Evolutionary conservation across 2,113 vertebrate genomes (phyloP), one percentile per base, ranked within the genome.

Genomic region (Sporophila hypoxantha): DNA sequence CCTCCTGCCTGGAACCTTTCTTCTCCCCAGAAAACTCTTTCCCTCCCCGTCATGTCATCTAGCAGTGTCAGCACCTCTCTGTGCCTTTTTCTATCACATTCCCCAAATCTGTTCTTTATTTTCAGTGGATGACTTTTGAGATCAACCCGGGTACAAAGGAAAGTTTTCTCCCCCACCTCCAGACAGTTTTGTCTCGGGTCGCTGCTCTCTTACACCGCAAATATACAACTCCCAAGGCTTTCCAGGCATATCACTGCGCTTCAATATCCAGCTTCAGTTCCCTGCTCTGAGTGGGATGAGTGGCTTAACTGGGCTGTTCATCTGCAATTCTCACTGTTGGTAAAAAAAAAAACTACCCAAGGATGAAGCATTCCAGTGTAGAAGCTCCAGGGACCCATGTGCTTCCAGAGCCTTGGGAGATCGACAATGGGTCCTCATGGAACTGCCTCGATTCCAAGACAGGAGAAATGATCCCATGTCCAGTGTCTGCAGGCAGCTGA

Each of bases 321-420:
- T 42, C 50, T 76, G 67, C 3, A 2, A 4, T 23, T 74, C 37
- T 49, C 52, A 47, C 26, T 23, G 29, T 16, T 60, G 26, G 23
- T 68, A 32, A 71, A 49, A 25, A 47, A 44, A 44, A 44, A 49
- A 49, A 52, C 17, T 26, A 19, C 18, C 8, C 27, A 39, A 2
- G 8, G 34, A 25, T 15, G 17, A 49, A 82, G 30, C 1, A 2
- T 80, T 65, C 56, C n/a, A n/a, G 23, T 0, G 0, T 1, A 3
- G 32, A 42, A 62, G 29, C 22, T 39, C 21, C 59, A 21, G 61
- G 32, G 34, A 61, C 7, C 22, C n/a, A 16, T 3, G 0, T 14
- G 21, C 22, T 36, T 68, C 55, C 50, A 20, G 3, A 5, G 15
- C 30, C 37, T 32, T 52, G 25, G 0, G 2, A 53, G 21, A 52